Percentiles rank a stretch among this genome's conserved stretches.
These are phyloP conservation scores for Crocuta crocuta DNA, from an alignment of 2,113 vertebrate genomes.

Conservation along the genomic window DNA sequence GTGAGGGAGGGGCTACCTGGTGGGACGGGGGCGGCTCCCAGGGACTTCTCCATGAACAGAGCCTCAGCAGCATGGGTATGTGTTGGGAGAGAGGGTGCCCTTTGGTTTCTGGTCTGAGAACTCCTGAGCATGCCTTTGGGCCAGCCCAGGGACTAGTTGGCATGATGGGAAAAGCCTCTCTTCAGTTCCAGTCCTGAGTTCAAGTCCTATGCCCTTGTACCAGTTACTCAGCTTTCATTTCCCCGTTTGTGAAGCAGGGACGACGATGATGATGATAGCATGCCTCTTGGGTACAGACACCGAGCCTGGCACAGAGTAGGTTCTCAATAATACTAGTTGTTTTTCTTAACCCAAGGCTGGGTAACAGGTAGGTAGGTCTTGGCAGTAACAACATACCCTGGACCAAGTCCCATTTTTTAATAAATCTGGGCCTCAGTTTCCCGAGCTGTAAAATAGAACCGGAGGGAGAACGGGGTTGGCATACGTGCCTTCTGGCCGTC, in stretches of 20 bases:
- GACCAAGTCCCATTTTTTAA: neutral
- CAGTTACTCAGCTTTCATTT: neutral
- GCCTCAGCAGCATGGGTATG: rapidly evolving
- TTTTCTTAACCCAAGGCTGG: neutral
- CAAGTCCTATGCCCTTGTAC: neutral
- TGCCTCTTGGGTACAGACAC: neutral
- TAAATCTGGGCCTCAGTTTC: neutral
- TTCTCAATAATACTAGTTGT: neutral
- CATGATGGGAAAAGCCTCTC: neutral
- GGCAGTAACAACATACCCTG: neutral
- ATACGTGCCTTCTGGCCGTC: neutral
- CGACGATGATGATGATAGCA: rapidly evolving
- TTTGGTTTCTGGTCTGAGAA: neutral
- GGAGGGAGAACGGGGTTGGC: neutral
- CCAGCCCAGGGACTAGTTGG: neutral
- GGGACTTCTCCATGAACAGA: neutral
- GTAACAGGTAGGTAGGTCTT: neutral
- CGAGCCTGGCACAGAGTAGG: neutral
- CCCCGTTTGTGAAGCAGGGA: neutral
- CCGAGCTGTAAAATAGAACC: neutral
- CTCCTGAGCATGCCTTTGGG: neutral
- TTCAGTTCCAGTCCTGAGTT: neutral
- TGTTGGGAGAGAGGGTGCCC: neutral
- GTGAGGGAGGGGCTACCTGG: neutral
- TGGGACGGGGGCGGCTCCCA: neutral